Evolutionary conservation across 1,140 invertebrate species (phyloP).

Genomic region (Drosophila willistoni): DNA sequence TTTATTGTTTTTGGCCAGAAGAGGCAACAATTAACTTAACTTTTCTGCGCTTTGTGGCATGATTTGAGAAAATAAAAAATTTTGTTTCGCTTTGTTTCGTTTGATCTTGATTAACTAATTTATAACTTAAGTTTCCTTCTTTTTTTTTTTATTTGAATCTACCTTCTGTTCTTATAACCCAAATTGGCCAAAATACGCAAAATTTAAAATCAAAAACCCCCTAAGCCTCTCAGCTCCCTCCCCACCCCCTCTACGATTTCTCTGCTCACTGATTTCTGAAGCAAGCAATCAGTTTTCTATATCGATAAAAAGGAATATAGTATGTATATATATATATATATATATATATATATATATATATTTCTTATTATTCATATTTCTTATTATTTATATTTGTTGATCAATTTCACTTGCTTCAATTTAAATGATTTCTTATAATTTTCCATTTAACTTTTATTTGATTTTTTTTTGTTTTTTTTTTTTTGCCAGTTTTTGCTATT

Average conservation of each 20-base stretch:
- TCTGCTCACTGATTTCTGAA: slow-evolving; percentile 38
- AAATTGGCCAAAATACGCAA: neutral
- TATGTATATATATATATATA: neutral
- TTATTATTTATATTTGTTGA: neutral
- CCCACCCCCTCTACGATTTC: neutral
- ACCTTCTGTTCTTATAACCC: slow-evolving; percentile 41
- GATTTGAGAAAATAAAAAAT: neutral
- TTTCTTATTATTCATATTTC: neutral
- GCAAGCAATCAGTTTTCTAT: slow-evolving; percentile 22
- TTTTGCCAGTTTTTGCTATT: slow-evolving; percentile 42
- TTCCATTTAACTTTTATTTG: neutral
- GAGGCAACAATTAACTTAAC: neutral
- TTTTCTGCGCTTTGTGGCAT: slow-evolving; percentile 20
- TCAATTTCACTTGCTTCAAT: neutral
- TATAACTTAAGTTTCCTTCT: slow-evolving; percentile 17
- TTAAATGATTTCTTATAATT: neutral
- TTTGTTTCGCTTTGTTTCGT: slow-evolving; percentile 5
- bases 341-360: too few species aligned
- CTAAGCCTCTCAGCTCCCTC: neutral
- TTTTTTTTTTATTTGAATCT: slow-evolving; percentile 26
- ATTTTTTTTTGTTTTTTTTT: slow-evolving; percentile 19
- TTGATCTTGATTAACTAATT: neutral
- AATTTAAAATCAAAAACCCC: neutral
- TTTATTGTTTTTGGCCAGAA: neutral
- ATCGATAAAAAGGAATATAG: neutral